Percentiles rank a stretch among this genome's conserved stretches.
These are phyloP conservation scores for Noctua janthina DNA, from an alignment of 2,888 invertebrate genomes.

Conservation along the genomic window DNA sequence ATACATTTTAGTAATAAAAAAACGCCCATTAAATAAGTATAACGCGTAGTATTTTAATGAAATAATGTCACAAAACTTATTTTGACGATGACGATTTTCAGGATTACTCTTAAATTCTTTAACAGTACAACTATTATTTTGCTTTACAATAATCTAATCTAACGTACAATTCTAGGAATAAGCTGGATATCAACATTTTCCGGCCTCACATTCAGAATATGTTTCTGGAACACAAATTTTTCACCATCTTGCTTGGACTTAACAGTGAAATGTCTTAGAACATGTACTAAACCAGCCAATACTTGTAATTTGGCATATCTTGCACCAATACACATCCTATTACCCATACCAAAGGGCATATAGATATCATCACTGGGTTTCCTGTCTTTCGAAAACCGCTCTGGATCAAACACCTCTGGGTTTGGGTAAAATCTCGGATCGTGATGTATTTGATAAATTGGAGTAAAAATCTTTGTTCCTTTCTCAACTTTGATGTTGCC, in stretches of 20 bases:
- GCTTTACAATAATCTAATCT: not conserved
- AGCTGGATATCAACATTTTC: constrained; percentile 71
- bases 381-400: constrained; percentile 75
- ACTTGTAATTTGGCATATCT: constrained; percentile 76
- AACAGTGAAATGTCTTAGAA: constrained; percentile 70
- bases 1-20: not conserved
- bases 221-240: constrained; percentile 68
- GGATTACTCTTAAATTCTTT: not conserved
- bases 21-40: not conserved
- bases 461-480: constrained; percentile 76
- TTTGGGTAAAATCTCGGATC: constrained; percentile 82
- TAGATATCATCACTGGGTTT: constrained; percentile 70
- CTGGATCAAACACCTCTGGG: constrained; percentile 83
- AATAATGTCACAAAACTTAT: not conserved
- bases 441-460: constrained; percentile 79
- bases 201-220: constrained; percentile 69
- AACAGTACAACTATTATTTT: not conserved
- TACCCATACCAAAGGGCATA: constrained; percentile 85
- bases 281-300: constrained; percentile 70
- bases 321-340: constrained; percentile 83
- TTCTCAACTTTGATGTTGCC: constrained; percentile 78
- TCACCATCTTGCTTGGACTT: constrained; percentile 63
- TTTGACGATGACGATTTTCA: not conserved
- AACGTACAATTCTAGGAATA: constrained; percentile 54
- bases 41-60: not conserved